phyloP scores from a whole-genome alignment of 1,140 invertebrate species.

The Heliconius eleuchia region DNA sequence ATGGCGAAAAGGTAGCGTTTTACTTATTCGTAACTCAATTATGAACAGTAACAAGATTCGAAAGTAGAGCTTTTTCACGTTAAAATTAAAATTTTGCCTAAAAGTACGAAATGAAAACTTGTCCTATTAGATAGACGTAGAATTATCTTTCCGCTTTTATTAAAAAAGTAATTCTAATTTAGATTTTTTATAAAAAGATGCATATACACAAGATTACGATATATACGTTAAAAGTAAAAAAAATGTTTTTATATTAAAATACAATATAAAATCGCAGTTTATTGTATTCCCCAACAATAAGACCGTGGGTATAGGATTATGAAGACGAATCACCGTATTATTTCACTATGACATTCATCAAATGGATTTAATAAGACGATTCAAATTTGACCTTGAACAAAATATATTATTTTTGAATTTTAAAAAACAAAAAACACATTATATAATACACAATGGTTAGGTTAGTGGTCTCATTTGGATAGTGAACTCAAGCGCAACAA shows the following conservation, averaged over 20 bases:
- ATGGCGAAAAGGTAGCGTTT: slow-evolving; percentile 13
- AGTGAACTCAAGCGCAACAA: too few species aligned
- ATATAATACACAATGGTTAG: too few species aligned
- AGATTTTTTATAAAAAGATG: too few species aligned
- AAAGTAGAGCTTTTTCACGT: slow-evolving; percentile 7
- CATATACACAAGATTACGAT: background rate
- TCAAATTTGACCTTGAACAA: background rate
- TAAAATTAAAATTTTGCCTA: slow-evolving; percentile 1
- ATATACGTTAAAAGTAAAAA: background rate
- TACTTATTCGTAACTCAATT: slow-evolving; percentile 19
- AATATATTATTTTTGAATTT: too few species aligned
- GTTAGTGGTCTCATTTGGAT: too few species aligned
- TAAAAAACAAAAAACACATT: background rate
- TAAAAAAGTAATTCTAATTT: too few species aligned
- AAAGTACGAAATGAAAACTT: background rate
- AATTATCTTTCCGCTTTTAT: background rate
- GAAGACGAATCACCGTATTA: slow-evolving; percentile 47
- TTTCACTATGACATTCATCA: slow-evolving; percentile 40
- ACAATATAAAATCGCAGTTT: slow-evolving; percentile 1
- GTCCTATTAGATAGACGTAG: background rate
- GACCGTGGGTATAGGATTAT: slow-evolving; percentile 35
- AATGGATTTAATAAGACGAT: slow-evolving; percentile 18
- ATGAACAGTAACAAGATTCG: slow-evolving; percentile 5
- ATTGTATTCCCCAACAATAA: slow-evolving; percentile 19
- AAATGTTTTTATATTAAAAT: background rate